Conservation (phyloP, 2,888 invertebrate species). For the Oligia strigilis region DNA sequence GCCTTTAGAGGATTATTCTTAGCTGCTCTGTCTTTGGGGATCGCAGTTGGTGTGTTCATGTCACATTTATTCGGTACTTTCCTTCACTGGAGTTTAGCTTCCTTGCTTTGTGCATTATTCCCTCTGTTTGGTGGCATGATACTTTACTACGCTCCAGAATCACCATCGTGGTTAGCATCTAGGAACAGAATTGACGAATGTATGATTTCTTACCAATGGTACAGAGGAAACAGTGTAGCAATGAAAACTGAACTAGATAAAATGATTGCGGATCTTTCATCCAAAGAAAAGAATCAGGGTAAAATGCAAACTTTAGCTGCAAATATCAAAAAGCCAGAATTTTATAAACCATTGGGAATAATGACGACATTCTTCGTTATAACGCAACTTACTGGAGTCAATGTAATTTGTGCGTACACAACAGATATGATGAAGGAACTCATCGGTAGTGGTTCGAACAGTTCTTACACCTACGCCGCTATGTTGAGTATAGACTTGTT, state of each 20-base stretch:
- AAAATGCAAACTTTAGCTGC: conserved; percentile 80
- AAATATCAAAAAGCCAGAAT: conserved; percentile 89
- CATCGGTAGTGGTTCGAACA: conserved; percentile 86
- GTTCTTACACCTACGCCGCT: conserved; percentile 90
- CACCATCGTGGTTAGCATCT: conserved; percentile 92
- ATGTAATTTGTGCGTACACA: conserved; percentile 93
- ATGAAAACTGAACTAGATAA: conserved; percentile 88
- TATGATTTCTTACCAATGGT: conserved; percentile 90
- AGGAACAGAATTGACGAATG: conserved; percentile 91
- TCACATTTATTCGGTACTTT: conserved; percentile 92
- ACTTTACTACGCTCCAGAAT: conserved; percentile 92
- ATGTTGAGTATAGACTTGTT: conserved; percentile 92
- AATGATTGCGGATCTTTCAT: conserved; percentile 83
- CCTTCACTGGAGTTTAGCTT: conserved; percentile 91
- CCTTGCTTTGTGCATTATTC: conserved; percentile 89
- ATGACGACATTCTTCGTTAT: conserved; percentile 92
- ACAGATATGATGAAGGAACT: conserved; percentile 92
- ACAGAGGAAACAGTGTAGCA: conserved; percentile 88
- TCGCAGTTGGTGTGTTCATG: conserved; percentile 92
- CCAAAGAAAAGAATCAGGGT: conserved; percentile 78
- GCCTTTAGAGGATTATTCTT: conserved; percentile 92
- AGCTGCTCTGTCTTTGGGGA: conserved; percentile 91
- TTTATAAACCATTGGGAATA: conserved; percentile 91
- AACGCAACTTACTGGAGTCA: conserved; percentile 93
- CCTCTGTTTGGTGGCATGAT: conserved; percentile 89